Evolutionary conservation across 2,888 invertebrate species (phyloP).

Genomic region (Trichopoda pennipes): DNA sequence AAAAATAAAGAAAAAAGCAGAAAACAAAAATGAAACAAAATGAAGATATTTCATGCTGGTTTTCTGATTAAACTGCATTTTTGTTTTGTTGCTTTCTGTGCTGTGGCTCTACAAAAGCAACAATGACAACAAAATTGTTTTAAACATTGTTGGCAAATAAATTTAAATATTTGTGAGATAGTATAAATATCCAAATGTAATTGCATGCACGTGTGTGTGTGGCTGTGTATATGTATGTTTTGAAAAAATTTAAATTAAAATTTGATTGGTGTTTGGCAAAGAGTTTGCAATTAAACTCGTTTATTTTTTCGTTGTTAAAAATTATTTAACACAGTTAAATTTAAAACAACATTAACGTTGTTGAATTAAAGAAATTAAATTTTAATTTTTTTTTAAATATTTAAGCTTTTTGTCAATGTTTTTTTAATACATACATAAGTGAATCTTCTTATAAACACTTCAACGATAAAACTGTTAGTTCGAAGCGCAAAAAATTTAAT

Average conservation of each 20-base stretch:
- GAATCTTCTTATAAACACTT: too few relatives aligned
- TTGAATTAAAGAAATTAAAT: too few relatives aligned
- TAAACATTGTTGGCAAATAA: conserved; percentile 15
- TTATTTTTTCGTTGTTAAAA: background rate
- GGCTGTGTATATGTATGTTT: too few relatives aligned
- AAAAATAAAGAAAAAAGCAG: background rate
- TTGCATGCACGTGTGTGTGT: conserved; percentile 9
- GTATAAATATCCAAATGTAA: background rate
- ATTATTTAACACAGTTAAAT: background rate
- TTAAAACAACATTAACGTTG: background rate
- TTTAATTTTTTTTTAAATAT: too few relatives aligned
- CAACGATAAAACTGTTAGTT: too few relatives aligned
- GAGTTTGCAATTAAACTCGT: background rate
- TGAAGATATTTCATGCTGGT: conserved; percentile 6
- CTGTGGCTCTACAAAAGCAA: background rate
- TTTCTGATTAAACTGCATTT: conserved; percentile 11
- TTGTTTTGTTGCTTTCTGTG: background rate
- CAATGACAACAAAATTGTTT: background rate
- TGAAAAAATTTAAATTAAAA: background rate
- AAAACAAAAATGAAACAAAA: background rate
- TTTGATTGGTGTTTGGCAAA: conserved; percentile 24
- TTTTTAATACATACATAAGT: too few relatives aligned
- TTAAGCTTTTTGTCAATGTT: too few relatives aligned
- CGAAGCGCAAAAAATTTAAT: too few relatives aligned
- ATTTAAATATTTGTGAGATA: background rate